These are phyloP conservation scores for Cotesia vestalis DNA, from an alignment of 1,140 invertebrate species.

Conservation along the genomic window DNA sequence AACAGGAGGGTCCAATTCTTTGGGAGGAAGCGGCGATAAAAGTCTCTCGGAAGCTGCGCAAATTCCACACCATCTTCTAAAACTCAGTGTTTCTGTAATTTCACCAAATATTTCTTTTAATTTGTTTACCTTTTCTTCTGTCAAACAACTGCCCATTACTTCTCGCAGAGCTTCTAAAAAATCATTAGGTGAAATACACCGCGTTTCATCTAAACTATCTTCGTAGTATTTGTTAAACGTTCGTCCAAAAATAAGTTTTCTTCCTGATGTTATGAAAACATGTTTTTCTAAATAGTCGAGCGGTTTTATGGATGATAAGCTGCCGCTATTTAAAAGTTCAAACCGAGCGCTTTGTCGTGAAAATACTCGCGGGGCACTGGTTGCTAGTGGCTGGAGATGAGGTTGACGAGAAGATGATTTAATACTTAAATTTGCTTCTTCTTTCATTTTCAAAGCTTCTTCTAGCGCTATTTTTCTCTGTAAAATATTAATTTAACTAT, in stretches of 20 bases:
- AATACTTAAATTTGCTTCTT: conserved; percentile 47
- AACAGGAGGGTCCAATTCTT: conserved; percentile 64
- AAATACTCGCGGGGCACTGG: conserved; percentile 72
- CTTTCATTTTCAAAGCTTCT: conserved; percentile 69
- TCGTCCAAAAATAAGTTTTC: conserved; percentile 71
- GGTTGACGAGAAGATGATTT: conserved; percentile 56
- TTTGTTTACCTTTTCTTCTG: conserved; percentile 59
- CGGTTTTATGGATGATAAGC: conserved; percentile 63
- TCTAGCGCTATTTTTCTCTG: conserved; percentile 71
- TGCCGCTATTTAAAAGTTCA: conserved; percentile 71
- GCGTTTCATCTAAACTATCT: conserved; percentile 51
- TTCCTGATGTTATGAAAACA: conserved; percentile 70
- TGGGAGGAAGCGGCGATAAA: conserved; percentile 63
- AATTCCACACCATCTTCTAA: conserved; percentile 74
- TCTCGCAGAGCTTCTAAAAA: conserved; percentile 68
- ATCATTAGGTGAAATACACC: conserved; percentile 59
- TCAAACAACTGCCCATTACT: conserved; percentile 71
- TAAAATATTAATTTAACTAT: conserved; percentile 28
- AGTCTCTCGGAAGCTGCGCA: conserved; percentile 74
- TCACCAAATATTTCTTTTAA: conserved; percentile 66
- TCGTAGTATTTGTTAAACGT: conserved; percentile 66
- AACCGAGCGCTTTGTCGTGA: conserved; percentile 72
- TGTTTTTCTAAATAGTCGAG: conserved; percentile 72
- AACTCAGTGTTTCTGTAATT: conserved; percentile 66
- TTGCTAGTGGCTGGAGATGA: conserved; percentile 51